Conservation (phyloP, 2,113 vertebrate species). For the Zosterops japonicus region DNA sequence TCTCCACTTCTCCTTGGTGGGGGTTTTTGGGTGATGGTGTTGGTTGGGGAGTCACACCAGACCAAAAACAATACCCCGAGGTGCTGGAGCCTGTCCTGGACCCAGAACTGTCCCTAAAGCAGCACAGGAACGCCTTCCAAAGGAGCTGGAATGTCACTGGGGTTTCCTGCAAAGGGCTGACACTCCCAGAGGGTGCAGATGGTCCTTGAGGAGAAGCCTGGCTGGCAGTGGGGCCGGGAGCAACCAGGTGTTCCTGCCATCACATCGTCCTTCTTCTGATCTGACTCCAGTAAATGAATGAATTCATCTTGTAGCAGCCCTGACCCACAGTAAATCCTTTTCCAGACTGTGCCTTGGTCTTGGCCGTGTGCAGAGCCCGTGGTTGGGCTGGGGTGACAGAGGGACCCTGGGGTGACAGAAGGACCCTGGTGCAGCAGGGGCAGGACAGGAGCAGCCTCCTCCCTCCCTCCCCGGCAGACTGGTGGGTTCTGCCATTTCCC, state of each 20-base stretch:
- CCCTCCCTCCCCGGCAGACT: neutral
- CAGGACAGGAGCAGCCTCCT: neutral
- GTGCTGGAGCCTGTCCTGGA: neutral
- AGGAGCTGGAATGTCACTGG: neutral
- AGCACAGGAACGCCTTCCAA: neutral
- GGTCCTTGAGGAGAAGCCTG: neutral
- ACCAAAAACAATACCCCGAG: accelerated
- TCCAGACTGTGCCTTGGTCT: neutral
- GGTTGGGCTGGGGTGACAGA: neutral
- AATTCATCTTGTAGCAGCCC: neutral
- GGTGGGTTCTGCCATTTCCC: constrained; percentile 12
- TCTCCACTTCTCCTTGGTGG: neutral
- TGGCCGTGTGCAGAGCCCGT: accelerated
- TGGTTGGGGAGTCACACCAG: neutral
- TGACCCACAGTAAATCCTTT: neutral
- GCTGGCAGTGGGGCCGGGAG: neutral
- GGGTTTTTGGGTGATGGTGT: accelerated
- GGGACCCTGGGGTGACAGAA: neutral
- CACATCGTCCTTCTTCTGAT: neutral
- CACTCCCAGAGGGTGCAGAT: neutral
- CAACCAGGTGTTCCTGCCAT: neutral
- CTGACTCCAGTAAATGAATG: neutral
- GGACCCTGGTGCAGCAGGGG: neutral
- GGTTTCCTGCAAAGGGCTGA: neutral
- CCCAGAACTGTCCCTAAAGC: neutral